Percentiles rank a stretch among this genome's conserved stretches.
Evolutionary conservation across 2,888 invertebrate genomes (phyloP).

Genomic region (Terebella lapidaria): DNA sequence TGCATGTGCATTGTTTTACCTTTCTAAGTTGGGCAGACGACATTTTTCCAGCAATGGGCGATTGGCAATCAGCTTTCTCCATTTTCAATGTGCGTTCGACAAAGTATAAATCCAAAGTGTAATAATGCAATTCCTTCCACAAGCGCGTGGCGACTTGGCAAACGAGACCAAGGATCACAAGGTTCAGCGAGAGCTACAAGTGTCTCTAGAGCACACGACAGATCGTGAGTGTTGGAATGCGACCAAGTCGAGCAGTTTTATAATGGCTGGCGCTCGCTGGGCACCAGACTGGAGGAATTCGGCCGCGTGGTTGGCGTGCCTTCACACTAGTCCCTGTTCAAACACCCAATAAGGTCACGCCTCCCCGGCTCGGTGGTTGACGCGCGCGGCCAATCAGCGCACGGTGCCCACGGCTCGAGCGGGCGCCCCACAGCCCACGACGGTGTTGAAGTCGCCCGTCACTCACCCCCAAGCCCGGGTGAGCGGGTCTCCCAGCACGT

Average conservation of each 20-base stretch:
- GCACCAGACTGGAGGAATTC: neutral
- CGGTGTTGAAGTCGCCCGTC: neutral
- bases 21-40: neutral
- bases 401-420: neutral
- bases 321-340: neutral
- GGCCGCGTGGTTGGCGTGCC: neutral
- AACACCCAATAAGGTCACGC: neutral
- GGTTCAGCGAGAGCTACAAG: no score
- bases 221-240: neutral
- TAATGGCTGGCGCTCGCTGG: neutral
- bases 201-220: neutral
- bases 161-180: no score
- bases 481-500: no score
- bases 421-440: neutral
- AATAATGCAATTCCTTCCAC: no score
- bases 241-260: neutral
- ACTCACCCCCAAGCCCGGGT: neutral
- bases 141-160: no score
- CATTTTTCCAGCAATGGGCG: neutral
- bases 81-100: neutral
- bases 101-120: no score
- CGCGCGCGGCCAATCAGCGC: neutral
- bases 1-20: no score
- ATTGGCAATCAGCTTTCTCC: neutral
- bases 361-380: neutral